Base-by-base conservation (phyloP, 1,140 invertebrate genomes). In the Polypedilum pembai region DNA sequence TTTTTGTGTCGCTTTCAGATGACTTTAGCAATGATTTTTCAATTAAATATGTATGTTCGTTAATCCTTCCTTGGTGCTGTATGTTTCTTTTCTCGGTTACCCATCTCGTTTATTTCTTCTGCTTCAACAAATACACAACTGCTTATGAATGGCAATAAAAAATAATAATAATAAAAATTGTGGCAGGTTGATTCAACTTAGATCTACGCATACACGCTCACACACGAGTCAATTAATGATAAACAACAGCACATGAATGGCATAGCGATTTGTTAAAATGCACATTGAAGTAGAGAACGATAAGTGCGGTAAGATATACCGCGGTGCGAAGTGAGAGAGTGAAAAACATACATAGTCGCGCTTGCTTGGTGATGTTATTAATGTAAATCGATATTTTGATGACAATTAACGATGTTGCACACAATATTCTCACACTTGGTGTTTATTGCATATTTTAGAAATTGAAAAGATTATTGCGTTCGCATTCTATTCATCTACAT, bases 101-200 rank as follows among this genome's bases (percentile, higher is more conserved):
- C n/a, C n/a, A n/a, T n/a, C n/a, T n/a, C n/a, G n/a, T n/a, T n/a
- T n/a, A n/a, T n/a, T n/a, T n/a, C n/a, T n/a, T n/a, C n/a, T n/a
- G n/a, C n/a, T n/a, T n/a, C n/a, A n/a, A n/a, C n/a, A n/a, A n/a
- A n/a, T n/a, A n/a, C n/a, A n/a, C 24, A 33, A 33, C 24, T 33
- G 24, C 24, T 33, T 33, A 33, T 33, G 24, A 33, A 33, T 3
- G 1, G 24, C 24, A 33, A 33, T 33, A 33, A 33, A 33, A 33
- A 33, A 33, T 3, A 33, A 33, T 33, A 33, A 33, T 33, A 33
- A 18, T 69, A 69, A 69, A 20, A 18, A 69, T 69, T 21, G 20
- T 69, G 65, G 65, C 65, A 69, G 65, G 65, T 69, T 69, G 65
- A 69, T 69, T 20, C 65, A 69, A 69, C 65, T 69, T 69, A 56